Base-by-base conservation (phyloP, 2,888 invertebrate genomes). In the Andricus quercusramuli region DNA sequence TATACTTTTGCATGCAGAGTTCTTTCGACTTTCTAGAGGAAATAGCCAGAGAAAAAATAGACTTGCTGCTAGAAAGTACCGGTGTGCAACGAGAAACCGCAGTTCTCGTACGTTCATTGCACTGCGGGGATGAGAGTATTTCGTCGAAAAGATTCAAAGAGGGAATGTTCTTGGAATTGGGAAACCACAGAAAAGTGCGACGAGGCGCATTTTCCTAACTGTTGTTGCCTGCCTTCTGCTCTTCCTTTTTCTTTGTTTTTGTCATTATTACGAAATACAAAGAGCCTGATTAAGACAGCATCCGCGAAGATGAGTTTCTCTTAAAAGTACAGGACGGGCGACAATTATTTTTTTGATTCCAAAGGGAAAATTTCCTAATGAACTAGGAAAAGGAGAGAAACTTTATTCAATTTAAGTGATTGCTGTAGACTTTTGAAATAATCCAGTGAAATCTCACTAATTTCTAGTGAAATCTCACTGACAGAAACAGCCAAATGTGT, bases 91-190 rank as follows among this genome's bases (percentile, higher is more conserved):
- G 74, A 37, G 56, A 51, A 74, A 74, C 74, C 74, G 32, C 41
- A 79, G 64, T 65, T 74, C 65, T 79, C 68, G 66, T 78, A 64
- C 65, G 78, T 65, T 78, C 78, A 78, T 78, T 64, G 78, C 66
- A 47, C 47, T 20, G 22, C 29, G 66, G 78, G 66, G 67, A 65
- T 66, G 66, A 51, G 64, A 65, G 78, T 32, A 78, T 78, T 78
- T 78, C 66, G 68, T 78, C 74, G 74, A 74, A 74, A 74, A 74
- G 56, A 51, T 56, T 56, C 51, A 51, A 56, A 74, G 56, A 29
- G 32, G 32, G 56, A 74, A 56, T 56, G 74, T 51, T 56, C 51
- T n/a, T 56, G 74, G n/a, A 74, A 32, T 51, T 56, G 74, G n/a
- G 56, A 51, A 74, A 74, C 56, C 51, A 56, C 51, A 74, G 56